These are phyloP conservation scores for Pterois miles DNA, from an alignment of 2,797 vertebrate species.

Conservation along the genomic window DNA sequence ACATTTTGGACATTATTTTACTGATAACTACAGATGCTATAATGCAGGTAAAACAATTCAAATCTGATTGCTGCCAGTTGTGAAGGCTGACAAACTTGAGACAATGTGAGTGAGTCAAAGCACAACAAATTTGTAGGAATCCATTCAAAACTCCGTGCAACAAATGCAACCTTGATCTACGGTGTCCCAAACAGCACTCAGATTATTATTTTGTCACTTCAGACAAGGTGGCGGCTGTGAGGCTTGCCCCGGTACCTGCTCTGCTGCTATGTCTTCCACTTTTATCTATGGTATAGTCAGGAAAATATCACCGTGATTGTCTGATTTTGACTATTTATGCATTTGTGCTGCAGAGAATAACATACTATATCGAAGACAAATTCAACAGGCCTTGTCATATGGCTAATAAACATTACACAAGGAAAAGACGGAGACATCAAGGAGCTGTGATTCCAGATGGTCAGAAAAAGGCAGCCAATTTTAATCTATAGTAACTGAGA, in stretches of 20 bases:
- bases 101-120: background rate
- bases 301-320: too few relatives aligned
- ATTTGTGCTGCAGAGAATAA: background rate
- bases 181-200: background rate
- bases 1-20: slow-evolving; percentile 9
- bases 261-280: too few relatives aligned
- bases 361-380: background rate
- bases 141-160: background rate
- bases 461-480: background rate
- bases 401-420: background rate
- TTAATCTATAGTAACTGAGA: background rate
- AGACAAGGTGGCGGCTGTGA: too few relatives aligned
- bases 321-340: background rate
- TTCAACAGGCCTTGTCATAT: background rate
- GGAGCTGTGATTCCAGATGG: background rate
- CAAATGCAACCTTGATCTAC: background rate
- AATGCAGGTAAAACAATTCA: slow-evolving; percentile 1
- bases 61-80: background rate
- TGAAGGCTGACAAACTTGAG: background rate
- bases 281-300: too few relatives aligned
- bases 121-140: background rate
- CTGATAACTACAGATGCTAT: background rate
- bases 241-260: too few relatives aligned
- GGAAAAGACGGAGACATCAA: background rate
- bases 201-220: too few relatives aligned